Evolutionary conservation across 2,797 vertebrate species (phyloP).

Genomic region (Typhlichthys subterraneus): DNA sequence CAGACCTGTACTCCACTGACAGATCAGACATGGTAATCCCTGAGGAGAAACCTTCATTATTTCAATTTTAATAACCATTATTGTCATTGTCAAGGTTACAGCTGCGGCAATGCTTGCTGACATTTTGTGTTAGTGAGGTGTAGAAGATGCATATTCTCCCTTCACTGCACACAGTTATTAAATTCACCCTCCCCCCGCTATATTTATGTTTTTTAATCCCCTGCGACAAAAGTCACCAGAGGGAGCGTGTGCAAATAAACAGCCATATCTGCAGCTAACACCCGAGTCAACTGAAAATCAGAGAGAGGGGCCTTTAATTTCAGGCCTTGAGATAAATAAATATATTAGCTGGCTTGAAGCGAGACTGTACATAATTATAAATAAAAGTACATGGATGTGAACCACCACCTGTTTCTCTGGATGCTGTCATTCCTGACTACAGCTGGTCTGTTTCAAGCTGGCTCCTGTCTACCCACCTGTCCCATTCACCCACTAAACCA

Average conservation of each 20-base stretch:
- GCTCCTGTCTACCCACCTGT: too few relatives aligned
- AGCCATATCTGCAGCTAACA: constrained; percentile 42
- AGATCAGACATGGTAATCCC: constrained; percentile 55
- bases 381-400: too few relatives aligned
- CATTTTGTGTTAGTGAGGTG: constrained; percentile 58
- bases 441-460: too few relatives aligned
- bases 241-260: constrained; percentile 40
- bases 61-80: constrained; percentile 68
- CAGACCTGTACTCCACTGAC: constrained; percentile 22
- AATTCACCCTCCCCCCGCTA: constrained; percentile 39
- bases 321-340: constrained; percentile 34
- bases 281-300: constrained; percentile 40
- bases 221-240: constrained; percentile 52
- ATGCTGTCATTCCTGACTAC: too few relatives aligned
- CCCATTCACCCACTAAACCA: too few relatives aligned
- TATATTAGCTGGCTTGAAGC: constrained; percentile 10
- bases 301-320: constrained; percentile 23
- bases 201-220: constrained; percentile 73
- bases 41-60: constrained; percentile 44
- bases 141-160: constrained; percentile 57
- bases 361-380: too few relatives aligned
- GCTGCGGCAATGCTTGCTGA: constrained; percentile 50
- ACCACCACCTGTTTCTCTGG: too few relatives aligned
- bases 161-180: constrained; percentile 66
- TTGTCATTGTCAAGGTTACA: constrained; percentile 73